These are phyloP conservation scores for Drosophila oshimai DNA, from an alignment of 1,140 invertebrate genomes.

Conservation along the genomic window DNA sequence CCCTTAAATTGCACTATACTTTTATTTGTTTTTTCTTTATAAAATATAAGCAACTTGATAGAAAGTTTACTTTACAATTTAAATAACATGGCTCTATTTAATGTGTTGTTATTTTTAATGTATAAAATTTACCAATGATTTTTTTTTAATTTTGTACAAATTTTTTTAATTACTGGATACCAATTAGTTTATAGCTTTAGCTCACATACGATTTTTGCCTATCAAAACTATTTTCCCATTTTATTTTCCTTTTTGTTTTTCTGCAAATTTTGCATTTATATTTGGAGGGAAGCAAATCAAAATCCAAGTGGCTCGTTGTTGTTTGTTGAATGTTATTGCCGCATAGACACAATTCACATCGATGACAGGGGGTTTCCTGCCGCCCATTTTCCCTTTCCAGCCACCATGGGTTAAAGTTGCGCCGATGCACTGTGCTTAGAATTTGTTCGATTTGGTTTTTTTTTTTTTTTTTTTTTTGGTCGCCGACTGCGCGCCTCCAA, in stretches of 20 bases:
- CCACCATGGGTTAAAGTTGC: constrained; percentile 23
- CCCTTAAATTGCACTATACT: too few species aligned
- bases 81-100: too few species aligned
- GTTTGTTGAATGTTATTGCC: constrained; percentile 41
- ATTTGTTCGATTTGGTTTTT: not conserved
- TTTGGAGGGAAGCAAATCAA: constrained; percentile 24
- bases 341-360: constrained; percentile 56
- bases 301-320: constrained; percentile 50
- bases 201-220: not conserved
- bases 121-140: not conserved
- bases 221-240: constrained; percentile 4
- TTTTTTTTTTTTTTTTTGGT: not conserved
- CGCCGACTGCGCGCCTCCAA: constrained; percentile 56
- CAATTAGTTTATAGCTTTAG: not conserved
- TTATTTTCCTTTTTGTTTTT: constrained; percentile 10
- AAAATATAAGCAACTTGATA: too few species aligned
- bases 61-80: too few species aligned
- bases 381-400: not conserved
- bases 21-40: too few species aligned
- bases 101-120: not conserved
- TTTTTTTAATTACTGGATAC: not conserved
- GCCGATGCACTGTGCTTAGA: constrained; percentile 43
- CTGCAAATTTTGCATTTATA: constrained; percentile 54
- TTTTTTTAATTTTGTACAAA: not conserved
- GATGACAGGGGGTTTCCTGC: constrained; percentile 14